Percentiles rank a stretch among this genome's conserved stretches.
Evolutionary conservation across 1,140 invertebrate genomes (phyloP).

Genomic region (Ditylenchus dipsaci): DNA sequence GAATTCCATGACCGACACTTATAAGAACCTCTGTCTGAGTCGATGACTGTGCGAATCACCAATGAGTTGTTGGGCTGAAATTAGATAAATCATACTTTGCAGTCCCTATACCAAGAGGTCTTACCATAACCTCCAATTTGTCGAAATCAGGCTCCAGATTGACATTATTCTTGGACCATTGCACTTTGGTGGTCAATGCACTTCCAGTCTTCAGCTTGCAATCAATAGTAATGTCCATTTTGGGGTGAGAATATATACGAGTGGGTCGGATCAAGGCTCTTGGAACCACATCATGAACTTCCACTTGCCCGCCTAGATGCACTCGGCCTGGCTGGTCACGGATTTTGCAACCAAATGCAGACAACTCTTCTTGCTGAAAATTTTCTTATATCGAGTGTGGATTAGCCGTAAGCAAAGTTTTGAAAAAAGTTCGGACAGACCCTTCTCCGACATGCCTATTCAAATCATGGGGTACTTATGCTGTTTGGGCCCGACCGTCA

Average conservation of each 20-base stretch:
- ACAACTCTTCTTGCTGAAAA: constrained; percentile 32
- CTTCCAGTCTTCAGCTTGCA: constrained; percentile 29
- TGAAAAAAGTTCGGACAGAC: no score
- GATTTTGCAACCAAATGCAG: constrained; percentile 21
- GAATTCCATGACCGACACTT: constrained; percentile 59
- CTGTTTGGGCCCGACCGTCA: no score
- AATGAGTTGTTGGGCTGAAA: constrained; percentile 59
- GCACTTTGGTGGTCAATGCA: constrained; percentile 40
- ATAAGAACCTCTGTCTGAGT: constrained; percentile 60
- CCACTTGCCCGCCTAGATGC: neutral
- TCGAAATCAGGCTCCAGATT: constrained; percentile 34
- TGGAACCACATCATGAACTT: constrained; percentile 30
- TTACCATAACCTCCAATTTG: constrained; percentile 31
- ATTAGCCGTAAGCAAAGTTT: no score
- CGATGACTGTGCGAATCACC: constrained; percentile 50
- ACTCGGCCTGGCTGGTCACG: constrained; percentile 12
- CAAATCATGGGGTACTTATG: no score
- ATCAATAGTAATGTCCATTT: constrained; percentile 22
- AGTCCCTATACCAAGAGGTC: constrained; percentile 7
- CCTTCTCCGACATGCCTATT: no score
- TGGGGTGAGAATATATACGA: constrained; percentile 18
- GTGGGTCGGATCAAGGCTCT: constrained; percentile 25
- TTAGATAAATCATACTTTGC: neutral
- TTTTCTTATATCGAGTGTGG: no score
- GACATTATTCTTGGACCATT: constrained; percentile 50